phyloP scores from a whole-genome alignment of 2,797 vertebrate species.

The Percopsis omiscomaycus region DNA sequence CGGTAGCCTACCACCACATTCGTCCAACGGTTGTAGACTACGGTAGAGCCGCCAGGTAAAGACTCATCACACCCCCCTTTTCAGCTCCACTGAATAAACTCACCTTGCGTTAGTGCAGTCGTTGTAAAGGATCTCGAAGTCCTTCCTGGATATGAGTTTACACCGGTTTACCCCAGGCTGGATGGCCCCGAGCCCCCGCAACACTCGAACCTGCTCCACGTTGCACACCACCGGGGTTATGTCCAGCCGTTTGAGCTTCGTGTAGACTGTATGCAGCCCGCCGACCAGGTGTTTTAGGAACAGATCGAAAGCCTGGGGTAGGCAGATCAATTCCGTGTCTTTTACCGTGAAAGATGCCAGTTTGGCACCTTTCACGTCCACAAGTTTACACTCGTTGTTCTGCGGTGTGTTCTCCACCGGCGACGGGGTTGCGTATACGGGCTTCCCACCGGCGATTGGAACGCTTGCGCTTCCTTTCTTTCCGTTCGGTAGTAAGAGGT shows the following conservation, averaged over 20 bases:
- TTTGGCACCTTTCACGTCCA: conserved; percentile 89
- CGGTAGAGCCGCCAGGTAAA: too few relatives aligned
- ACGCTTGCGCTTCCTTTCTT: conserved; percentile 45
- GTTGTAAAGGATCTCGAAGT: conserved; percentile 88
- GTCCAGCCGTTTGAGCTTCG: conserved; percentile 88
- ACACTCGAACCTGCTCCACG: conserved; percentile 88
- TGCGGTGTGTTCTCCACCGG: conserved; percentile 97
- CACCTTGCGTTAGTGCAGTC: conserved; percentile 90
- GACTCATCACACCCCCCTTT: not conserved
- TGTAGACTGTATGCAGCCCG: conserved; percentile 89
- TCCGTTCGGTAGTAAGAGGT: conserved; percentile 77
- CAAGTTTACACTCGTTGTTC: conserved; percentile 98
- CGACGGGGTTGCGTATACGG: conserved; percentile 94
- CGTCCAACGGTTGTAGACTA: too few relatives aligned
- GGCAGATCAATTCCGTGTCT: conserved; percentile 86
- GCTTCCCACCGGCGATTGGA: conserved; percentile 77
- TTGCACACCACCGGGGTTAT: conserved; percentile 89
- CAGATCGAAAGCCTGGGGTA: conserved; percentile 88
- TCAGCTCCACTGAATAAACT: conserved; percentile 19
- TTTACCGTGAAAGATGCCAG: conserved; percentile 88
- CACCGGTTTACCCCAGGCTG: conserved; percentile 90
- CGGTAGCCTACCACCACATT: too few relatives aligned
- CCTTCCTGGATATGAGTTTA: conserved; percentile 88
- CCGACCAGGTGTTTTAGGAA: conserved; percentile 90
- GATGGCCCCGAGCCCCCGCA: conserved; percentile 87